A percentile compares a stretch with the other conserved stretches of the same genome.
phyloP scores from a whole-genome alignment of 2,113 vertebrate genomes.

The Axis porcinus region DNA sequence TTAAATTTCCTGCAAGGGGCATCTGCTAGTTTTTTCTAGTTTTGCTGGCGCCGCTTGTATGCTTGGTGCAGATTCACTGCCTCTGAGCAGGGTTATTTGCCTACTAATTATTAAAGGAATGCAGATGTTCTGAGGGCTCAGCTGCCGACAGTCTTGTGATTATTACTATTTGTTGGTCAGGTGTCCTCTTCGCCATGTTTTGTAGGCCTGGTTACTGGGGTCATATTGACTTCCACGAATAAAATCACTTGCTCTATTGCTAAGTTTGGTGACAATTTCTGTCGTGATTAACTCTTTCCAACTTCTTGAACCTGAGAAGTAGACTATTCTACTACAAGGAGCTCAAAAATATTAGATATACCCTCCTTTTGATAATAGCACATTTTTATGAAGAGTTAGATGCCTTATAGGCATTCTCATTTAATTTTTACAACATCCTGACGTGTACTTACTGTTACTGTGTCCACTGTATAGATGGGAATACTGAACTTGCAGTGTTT shows the following conservation, averaged over 20 bases:
- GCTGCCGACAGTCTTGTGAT: not conserved
- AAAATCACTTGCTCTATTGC: not conserved
- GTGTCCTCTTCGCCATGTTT: not conserved
- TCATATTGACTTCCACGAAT: not conserved
- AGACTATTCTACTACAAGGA: not conserved
- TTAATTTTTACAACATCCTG: not conserved
- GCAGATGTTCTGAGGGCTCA: not conserved
- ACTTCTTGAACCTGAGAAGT: not conserved
- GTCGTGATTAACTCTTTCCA: not conserved
- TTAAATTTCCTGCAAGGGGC: not conserved
- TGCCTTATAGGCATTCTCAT: not conserved
- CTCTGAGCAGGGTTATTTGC: not conserved
- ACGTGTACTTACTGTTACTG: not conserved
- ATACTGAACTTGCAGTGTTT: not conserved
- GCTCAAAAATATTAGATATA: not conserved
- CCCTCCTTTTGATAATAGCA: not conserved
- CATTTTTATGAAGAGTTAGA: not conserved
- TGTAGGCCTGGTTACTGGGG: not conserved
- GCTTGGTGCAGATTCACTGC: not conserved
- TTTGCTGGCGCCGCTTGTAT: not conserved
- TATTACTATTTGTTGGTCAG: not conserved
- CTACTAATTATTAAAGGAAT: not conserved
- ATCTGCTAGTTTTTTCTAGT: not conserved
- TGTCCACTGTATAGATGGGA: not conserved
- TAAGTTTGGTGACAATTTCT: not conserved